Base-by-base conservation (phyloP, 2,113 vertebrate genomes). In the Cacatua alba region DNA sequence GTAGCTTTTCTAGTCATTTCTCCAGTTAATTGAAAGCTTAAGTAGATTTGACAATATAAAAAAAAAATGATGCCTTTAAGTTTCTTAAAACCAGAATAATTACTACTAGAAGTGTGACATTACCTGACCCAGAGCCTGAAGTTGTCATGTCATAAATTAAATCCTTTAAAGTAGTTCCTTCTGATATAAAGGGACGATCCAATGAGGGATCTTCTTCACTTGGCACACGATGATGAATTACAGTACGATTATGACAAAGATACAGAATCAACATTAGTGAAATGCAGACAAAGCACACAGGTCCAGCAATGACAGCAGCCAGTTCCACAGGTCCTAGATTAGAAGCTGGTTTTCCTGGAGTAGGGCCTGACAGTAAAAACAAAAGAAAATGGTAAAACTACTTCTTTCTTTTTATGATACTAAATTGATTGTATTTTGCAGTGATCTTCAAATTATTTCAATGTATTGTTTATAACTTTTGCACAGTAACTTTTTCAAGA, bases 81-180 rank as follows among this genome's bases (percentile, higher is more conserved):
- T 43, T 33, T 88, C 43, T 75, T 71, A 21, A 52, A 26, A 12
- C 52, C 39, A 72, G n/a, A 60, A 20, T 53, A 74, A 79, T 49
- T 72, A 44, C 24, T 31, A 44, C 19, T 7, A 52, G 9, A 70
- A 88, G 19, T 26, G 11, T 24, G 78, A 85, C 31, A 77, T 94
- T 98, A 99, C 99, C 99, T 98, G 99, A 99, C 64, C 99, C 99
- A 80, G 99, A 99, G 44, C 99, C 99, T 2, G 99, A 99, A 46
- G 99, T 99, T 88, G 99, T 99, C 99, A 99, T 99, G 97, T 99
- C 99, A 43, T 99, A 99, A 98, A 99, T 99, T 86, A 99, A 98
- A 97, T 99, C 99, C 97, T 99, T 99, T 77, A 99, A 98, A 1
- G 99, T 99, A 62, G 99, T 99, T 64, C 99, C 99, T 63, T 99